phyloP scores from a whole-genome alignment of 2,888 invertebrate genomes.

The Erannis defoliaria region DNA sequence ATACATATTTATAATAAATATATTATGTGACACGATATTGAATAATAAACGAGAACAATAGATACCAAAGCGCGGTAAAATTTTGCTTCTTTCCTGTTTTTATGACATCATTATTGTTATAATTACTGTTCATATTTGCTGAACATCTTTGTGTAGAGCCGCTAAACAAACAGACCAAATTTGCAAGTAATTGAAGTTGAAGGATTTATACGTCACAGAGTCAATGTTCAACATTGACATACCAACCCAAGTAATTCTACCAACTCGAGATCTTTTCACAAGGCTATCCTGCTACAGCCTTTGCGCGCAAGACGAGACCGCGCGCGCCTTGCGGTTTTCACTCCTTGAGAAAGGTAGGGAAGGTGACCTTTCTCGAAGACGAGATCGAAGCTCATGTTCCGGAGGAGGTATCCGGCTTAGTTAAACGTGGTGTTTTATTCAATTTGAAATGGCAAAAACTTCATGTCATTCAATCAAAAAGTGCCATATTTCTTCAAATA shows the following conservation, averaged over 20 bases:
- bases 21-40: background rate
- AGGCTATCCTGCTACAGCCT: too few relatives aligned
- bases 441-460: too few relatives aligned
- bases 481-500: too few relatives aligned
- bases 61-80: background rate
- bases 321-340: too few relatives aligned
- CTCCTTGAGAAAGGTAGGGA: too few relatives aligned
- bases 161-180: slow-evolving; percentile 35
- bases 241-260: slow-evolving; percentile 10
- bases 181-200: slow-evolving; percentile 46
- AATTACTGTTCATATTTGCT: slow-evolving; percentile 31
- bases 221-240: slow-evolving; percentile 46
- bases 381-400: too few relatives aligned
- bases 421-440: too few relatives aligned
- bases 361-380: too few relatives aligned
- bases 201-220: slow-evolving; percentile 46
- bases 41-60: slow-evolving; percentile 14
- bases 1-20: background rate
- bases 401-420: too few relatives aligned
- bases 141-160: slow-evolving; percentile 30
- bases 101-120: slow-evolving; percentile 33
- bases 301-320: too few relatives aligned
- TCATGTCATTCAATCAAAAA: too few relatives aligned
- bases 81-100: slow-evolving; percentile 39
- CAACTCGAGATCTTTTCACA: too few relatives aligned